These are phyloP conservation scores for Psilopogon haemacephalus DNA, from an alignment of 2,113 vertebrate species.

Conservation along the genomic window DNA sequence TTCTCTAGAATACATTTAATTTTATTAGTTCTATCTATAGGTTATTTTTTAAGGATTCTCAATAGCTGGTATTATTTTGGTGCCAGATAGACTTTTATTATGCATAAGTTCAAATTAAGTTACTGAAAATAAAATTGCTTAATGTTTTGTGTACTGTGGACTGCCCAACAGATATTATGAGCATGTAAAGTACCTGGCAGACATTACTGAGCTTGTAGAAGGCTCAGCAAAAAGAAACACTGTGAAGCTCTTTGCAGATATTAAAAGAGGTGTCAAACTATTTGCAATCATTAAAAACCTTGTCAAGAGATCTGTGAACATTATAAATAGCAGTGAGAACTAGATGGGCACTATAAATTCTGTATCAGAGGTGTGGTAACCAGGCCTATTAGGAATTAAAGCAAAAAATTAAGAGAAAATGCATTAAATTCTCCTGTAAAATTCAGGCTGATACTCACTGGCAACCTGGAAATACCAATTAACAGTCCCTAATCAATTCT, in stretches of 20 bases:
- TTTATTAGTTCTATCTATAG: neutral
- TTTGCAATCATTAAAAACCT: neutral
- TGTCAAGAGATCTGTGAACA: neutral
- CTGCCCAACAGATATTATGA: neutral
- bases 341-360: neutral
- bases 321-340: neutral
- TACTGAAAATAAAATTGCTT: slow-evolving; percentile 11
- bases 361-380: neutral
- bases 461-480: neutral
- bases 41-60: neutral
- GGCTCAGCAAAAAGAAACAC: neutral
- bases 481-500: neutral
- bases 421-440: neutral
- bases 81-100: neutral
- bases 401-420: neutral
- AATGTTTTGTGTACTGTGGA: neutral
- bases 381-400: neutral
- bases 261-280: neutral
- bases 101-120: neutral
- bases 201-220: neutral
- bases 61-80: neutral
- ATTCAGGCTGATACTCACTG: neutral
- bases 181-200: neutral
- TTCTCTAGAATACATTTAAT: neutral
- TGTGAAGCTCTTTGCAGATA: neutral